These are phyloP conservation scores for Zygogramma bicolorata DNA, from an alignment of 2,888 invertebrate genomes.

Conservation along the genomic window DNA sequence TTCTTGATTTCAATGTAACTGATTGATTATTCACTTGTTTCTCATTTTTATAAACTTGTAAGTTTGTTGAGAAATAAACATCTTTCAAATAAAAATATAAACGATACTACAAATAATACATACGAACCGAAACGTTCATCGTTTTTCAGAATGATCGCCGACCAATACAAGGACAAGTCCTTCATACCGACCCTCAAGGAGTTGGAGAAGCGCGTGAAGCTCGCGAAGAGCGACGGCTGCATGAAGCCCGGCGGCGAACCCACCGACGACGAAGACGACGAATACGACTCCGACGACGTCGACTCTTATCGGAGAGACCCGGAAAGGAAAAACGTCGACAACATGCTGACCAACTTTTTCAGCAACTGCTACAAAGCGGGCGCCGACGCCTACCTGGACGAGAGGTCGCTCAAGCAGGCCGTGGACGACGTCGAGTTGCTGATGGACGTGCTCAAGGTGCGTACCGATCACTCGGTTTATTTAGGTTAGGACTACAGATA, in stretches of 20 bases:
- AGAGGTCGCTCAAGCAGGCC: constrained; percentile 33
- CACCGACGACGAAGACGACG: background rate
- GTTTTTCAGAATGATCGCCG: constrained; percentile 31
- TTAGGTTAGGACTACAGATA: too few relatives aligned
- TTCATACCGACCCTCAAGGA: constrained; percentile 39
- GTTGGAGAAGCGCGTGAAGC: constrained; percentile 29
- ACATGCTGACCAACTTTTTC: constrained; percentile 51
- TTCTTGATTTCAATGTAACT: too few relatives aligned
- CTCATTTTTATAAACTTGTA: too few relatives aligned
- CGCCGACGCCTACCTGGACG: constrained; percentile 8
- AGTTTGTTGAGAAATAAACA: too few relatives aligned
- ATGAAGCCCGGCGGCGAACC: background rate
- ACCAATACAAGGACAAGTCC: constrained; percentile 37
- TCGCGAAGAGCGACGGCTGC: background rate
- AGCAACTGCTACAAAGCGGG: constrained; percentile 36
- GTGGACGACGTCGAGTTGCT: constrained; percentile 41
- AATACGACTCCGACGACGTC: background rate
- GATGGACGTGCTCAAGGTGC: constrained; percentile 43
- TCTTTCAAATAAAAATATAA: too few relatives aligned
- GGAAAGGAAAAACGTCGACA: constrained; percentile 40
- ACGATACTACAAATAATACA: too few relatives aligned
- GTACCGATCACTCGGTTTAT: too few relatives aligned
- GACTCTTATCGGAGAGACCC: background rate
- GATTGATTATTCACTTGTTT: too few relatives aligned
- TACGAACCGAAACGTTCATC: too few relatives aligned